Evolutionary conservation across 2,888 invertebrate species (phyloP).

Genomic region (Philonicus albiceps): DNA sequence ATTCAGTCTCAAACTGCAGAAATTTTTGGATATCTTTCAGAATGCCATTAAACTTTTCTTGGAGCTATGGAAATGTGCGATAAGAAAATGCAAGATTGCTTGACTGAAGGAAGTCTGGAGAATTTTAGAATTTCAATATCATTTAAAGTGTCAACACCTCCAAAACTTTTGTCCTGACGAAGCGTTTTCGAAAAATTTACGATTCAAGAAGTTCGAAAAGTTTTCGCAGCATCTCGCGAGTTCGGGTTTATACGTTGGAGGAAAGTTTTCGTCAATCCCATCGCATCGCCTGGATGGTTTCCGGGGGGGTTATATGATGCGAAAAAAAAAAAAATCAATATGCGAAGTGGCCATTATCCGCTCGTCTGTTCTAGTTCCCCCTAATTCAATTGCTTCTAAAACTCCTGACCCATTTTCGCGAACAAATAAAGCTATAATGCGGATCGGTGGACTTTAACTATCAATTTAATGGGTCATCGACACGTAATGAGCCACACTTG

Average conservation of each 20-base stretch:
- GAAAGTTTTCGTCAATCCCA: background rate
- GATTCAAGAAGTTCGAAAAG: background rate
- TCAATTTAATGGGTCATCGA: conserved; percentile 22
- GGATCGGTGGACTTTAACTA: background rate
- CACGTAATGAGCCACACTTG: conserved; percentile 13
- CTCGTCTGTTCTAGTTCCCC: background rate
- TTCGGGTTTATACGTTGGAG: background rate
- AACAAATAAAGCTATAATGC: conserved; percentile 3
- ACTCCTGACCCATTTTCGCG: conserved; percentile 11
- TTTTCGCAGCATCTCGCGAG: background rate
- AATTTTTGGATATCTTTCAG: background rate
- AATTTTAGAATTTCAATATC: background rate
- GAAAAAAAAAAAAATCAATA: conserved; percentile 1
- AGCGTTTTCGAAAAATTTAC: background rate
- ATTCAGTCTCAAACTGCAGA: background rate
- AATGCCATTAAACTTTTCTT: background rate
- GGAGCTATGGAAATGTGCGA: background rate
- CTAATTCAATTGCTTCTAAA: conserved; percentile 19
- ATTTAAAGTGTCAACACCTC: background rate
- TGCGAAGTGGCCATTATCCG: conserved; percentile 11
- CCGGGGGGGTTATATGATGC: background rate
- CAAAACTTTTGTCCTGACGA: background rate
- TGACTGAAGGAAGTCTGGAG: background rate
- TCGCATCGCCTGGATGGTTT: background rate
- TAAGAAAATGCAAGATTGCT: background rate